A percentile compares a stretch with the other conserved stretches of the same genome.
Evolutionary conservation across 2,113 vertebrate species (phyloP).

Genomic region (Cyrtonyx montezumae): DNA sequence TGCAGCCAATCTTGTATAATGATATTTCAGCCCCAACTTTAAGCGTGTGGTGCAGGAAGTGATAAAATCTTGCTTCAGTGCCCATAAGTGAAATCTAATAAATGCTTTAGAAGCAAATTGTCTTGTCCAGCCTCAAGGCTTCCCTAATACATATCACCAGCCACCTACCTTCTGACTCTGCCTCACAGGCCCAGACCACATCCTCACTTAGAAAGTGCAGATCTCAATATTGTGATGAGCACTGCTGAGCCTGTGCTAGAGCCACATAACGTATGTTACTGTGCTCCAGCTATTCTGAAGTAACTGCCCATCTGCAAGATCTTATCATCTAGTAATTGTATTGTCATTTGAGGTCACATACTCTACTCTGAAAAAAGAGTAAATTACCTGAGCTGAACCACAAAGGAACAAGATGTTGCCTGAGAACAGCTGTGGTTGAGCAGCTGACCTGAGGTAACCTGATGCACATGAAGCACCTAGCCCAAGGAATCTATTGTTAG

Average conservation of each 20-base stretch:
- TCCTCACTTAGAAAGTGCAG: background rate
- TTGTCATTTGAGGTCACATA: background rate
- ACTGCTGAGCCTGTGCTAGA: accelerated
- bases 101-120: background rate
- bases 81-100: background rate
- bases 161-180: background rate
- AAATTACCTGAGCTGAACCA: background rate
- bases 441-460: background rate
- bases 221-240: background rate
- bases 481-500: background rate
- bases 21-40: background rate
- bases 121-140: background rate
- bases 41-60: background rate
- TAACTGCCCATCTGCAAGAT: background rate
- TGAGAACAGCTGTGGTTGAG: background rate
- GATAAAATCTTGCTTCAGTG: background rate
- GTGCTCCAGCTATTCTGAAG: background rate
- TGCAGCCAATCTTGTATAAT: background rate
- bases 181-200: background rate
- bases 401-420: background rate
- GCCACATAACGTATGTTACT: accelerated
- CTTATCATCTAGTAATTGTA: background rate
- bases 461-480: background rate
- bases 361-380: background rate
- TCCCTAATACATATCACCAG: background rate